Evolutionary conservation across 2,797 vertebrate species (phyloP).

Genomic region (Poecilia velifera): DNA sequence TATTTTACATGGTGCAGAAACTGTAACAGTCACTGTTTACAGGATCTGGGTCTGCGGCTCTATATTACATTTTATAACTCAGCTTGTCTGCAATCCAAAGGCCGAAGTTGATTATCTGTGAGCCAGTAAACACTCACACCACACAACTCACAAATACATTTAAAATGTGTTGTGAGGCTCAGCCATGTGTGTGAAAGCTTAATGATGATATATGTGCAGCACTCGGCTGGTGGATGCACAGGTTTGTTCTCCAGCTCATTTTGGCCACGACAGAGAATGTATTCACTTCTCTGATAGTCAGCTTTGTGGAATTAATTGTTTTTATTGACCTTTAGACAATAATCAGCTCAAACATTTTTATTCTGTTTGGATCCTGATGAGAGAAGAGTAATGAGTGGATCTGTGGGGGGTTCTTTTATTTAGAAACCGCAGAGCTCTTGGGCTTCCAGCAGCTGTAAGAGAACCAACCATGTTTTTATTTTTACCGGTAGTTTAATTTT

Average conservation of each 20-base stretch:
- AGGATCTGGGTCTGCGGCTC: background rate
- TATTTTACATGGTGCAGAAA: constrained; percentile 5
- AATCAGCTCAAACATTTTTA: background rate
- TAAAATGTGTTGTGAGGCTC: constrained; percentile 31
- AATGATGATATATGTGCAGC: constrained; percentile 33
- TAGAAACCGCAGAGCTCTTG: background rate
- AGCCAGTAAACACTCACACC: constrained; percentile 18
- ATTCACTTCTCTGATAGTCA: background rate
- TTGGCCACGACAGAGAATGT: background rate
- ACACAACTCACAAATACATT: constrained; percentile 31
- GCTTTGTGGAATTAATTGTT: background rate
- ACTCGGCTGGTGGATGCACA: constrained; percentile 1
- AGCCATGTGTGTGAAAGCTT: constrained; percentile 34
- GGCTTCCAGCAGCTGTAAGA: background rate
- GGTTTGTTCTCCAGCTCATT: background rate
- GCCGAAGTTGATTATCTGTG: constrained; percentile 46
- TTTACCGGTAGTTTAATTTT: background rate
- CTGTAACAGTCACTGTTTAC: background rate
- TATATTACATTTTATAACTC: constrained; percentile 27
- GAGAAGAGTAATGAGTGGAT: background rate
- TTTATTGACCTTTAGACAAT: constrained; percentile 1
- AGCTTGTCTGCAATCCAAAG: constrained; percentile 29
- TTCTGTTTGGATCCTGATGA: background rate
- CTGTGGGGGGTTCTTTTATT: background rate
- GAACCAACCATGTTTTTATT: background rate